Percentiles rank a stretch among this genome's conserved stretches.
Evolutionary conservation across 2,797 vertebrate species (phyloP).

Genomic region (Leptatherina wallacei): DNA sequence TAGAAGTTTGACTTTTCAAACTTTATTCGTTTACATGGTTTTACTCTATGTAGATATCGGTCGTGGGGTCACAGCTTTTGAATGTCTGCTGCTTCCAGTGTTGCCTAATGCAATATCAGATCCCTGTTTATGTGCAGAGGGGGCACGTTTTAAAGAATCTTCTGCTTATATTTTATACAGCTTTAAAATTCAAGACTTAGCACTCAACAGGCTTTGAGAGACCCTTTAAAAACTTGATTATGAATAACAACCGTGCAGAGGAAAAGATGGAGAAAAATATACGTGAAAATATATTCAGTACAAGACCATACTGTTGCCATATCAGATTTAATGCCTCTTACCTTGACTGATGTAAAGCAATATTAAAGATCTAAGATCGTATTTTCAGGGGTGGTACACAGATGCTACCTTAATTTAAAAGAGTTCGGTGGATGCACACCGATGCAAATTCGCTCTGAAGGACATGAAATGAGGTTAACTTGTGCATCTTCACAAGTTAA

Average conservation of each 20-base stretch:
- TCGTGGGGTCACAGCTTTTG: too few species aligned
- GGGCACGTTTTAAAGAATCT: too few species aligned
- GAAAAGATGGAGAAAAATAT: conserved; percentile 5
- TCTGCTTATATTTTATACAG: too few species aligned
- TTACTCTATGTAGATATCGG: too few species aligned
- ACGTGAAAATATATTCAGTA: conserved; percentile 9
- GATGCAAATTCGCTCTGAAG: background rate
- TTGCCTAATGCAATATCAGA: too few species aligned
- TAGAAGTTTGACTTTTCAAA: too few species aligned
- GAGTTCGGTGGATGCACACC: background rate
- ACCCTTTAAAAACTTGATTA: background rate
- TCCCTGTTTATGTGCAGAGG: too few species aligned
- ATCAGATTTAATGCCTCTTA: background rate
- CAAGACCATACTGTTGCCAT: background rate
- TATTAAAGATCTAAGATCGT: conserved; percentile 1
- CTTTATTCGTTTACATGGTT: too few species aligned
- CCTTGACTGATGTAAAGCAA: conserved; percentile 1
- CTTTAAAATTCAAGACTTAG: too few species aligned
- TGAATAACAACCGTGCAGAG: conserved; percentile 1
- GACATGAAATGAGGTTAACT: background rate
- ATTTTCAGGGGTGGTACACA: conserved; percentile 21
- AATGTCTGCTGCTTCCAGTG: too few species aligned
- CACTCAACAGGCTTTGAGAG: too few species aligned
- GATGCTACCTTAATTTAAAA: conserved; percentile 11
- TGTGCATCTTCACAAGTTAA: conserved; percentile 4